Base-by-base conservation (phyloP, 2,797 vertebrate genomes). In the Acrossocheilus wenchowensis region DNA sequence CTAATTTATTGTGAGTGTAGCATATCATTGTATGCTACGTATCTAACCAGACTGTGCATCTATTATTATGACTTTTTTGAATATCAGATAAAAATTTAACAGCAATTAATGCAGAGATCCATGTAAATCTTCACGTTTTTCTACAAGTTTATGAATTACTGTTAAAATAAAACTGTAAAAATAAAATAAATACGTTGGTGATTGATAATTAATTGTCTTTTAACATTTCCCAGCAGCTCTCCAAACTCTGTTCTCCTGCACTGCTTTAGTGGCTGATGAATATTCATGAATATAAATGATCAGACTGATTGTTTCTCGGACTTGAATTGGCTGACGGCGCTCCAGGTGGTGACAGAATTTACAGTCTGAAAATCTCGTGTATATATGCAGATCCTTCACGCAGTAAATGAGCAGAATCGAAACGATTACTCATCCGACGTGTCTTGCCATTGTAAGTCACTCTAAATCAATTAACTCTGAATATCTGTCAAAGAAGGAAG, bases 211-310 rank as follows among this genome's bases (percentile, higher is more conserved):
- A 15, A 87, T 87, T 82, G 69, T 52, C 12, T 34, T 39, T 85
- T 48, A 75, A 82, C 50, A 54, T 60, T 78, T 72, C 64, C 9
- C 39, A 48, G 34, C 34, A 45, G 73, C 74, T 71, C 81, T 84
- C 71, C 41, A 77, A 81, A 86, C 57, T 30, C 19, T 36, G 52
- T 57, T 78, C 68, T 19, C 21, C 11, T 64, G 30, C 34, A 39
- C 41, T 4, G 41, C 79, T 82, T 66, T 74, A 50, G 52, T 45
- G 78, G 9, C 48, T 77, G 64, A 80, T 78, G 73, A 86, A 86
- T 83, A 81, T 87, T 77, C 43, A 80, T 86, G 80, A 85, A 54
- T 57, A 78, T 50, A 60, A 15, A 81, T 72, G 85, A 84, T 57
- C 36, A 62, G 75, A 82, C 41, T 85, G 86, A 87, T 82, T 81